Base-by-base conservation (phyloP, 2,888 invertebrate genomes). In the Stegophylla sp. region DNA sequence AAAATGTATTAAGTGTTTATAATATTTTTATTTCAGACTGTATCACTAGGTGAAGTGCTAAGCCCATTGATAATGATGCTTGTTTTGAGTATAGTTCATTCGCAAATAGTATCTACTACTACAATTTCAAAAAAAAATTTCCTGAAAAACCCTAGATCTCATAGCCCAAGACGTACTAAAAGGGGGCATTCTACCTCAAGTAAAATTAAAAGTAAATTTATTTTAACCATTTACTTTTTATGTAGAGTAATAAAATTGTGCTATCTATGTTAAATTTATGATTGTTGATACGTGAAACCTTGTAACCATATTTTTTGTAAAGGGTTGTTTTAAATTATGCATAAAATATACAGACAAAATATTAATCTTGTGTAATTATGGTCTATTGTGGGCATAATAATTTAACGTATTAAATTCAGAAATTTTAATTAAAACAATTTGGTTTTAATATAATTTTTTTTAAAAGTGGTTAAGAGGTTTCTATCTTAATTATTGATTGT, bases 1-100 rank as follows among this genome's bases (percentile, higher is more conserved):
- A 5, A 45, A 45, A 45, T 13, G 45, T 45, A 45, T 45, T 53
- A 34, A 34, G 7, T 5, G 9, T 3, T 20, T 20, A 9, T 53
- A 53, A 56, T 23, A 12, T 20, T 56, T 7, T 20, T 56, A 23
- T 9, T 56, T 56, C 86, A 90, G 88, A 88, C 88, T 83, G 88
- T 92, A 79, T 88, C 91, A 69, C 87, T 90, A 51, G 90, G 91
- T 82, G 94, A 94, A 86, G 89, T 94, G 75, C 85, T 92, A 43
- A 90, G 92, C 84, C 94, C 94, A 5, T 88, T 90, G 83, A 87
- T 91, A 71, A 89, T 94, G 88, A 92, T 93, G 89, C 88, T 93
- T 85, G 88, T 92, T 72, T 87, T 94, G 82, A 93, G 92, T 84
- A 88, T 92, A 77, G 91, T 94, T 83, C 94, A 94, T 86, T 93